These are phyloP conservation scores for Frankliniella fusca DNA, from an alignment of 2,888 invertebrate genomes.

Conservation along the genomic window DNA sequence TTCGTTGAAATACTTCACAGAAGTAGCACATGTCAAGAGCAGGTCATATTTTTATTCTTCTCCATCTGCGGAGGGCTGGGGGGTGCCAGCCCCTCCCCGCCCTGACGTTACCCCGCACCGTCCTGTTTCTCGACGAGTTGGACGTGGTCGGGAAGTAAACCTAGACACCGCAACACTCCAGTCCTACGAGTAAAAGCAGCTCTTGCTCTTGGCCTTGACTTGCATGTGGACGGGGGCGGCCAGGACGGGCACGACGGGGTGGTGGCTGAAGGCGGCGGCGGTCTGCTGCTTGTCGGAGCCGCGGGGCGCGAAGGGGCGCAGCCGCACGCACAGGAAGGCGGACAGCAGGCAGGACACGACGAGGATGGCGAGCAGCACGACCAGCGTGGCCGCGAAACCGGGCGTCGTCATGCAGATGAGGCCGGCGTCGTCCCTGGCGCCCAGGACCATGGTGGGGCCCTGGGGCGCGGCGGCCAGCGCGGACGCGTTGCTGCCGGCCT, in stretches of 20 bases:
- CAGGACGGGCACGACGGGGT: constrained; percentile 9
- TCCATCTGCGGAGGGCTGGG: neutral
- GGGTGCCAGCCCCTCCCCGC: constrained; percentile 8
- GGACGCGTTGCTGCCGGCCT: constrained; percentile 53
- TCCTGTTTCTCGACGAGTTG: neutral
- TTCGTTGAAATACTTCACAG: neutral
- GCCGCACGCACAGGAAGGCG: constrained; percentile 75
- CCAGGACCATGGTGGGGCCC: constrained; percentile 62
- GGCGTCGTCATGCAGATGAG: constrained; percentile 91
- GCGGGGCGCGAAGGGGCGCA: constrained; percentile 45
- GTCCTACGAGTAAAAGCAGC: constrained; percentile 13
- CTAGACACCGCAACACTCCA: no score
- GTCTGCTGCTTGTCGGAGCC: constrained; percentile 47
- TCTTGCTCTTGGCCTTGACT: constrained; percentile 7
- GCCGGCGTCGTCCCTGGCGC: constrained; percentile 59
- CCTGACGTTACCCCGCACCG: neutral
- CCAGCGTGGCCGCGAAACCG: constrained; percentile 83
- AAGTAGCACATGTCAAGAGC: neutral
- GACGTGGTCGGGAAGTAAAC: no score
- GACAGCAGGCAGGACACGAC: constrained; percentile 81
- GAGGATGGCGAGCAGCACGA: constrained; percentile 75
- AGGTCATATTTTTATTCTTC: neutral
- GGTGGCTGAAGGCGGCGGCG: constrained; percentile 10
- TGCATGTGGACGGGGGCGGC: neutral
- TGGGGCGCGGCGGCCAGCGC: constrained; percentile 55